Evolutionary conservation across 1,140 invertebrate genomes (phyloP), one percentile per base, ranked within the genome.

Genomic region (Hermatobates lingyangjiaoensis): DNA sequence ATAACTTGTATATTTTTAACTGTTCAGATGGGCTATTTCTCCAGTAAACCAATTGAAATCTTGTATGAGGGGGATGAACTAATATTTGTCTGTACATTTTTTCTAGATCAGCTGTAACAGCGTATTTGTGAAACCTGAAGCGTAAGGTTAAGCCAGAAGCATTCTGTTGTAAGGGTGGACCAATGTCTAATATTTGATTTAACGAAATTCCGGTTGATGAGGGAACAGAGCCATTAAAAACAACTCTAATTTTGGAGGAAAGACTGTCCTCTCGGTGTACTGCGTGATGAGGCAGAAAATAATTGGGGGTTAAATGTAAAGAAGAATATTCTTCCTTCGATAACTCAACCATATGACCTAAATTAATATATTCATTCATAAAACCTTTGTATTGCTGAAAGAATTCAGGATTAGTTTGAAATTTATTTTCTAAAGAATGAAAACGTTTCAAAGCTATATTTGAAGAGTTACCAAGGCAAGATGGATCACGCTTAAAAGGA

Each of bases 41-140:
- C 57, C 61, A 60, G 4, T 59, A 12, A 7, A 61, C 54, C 48
- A 54, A 42, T 45, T 57, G 53, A 27, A 57, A 54, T n/a, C 55
- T 21, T n/a, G 39, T 30, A 25, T 58, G 44, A 3, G 44, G 27
- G 27, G 26, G 14, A 45, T 51, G 34, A 20, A 58, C 34, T 15
- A 38, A 27, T 12, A 60, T 55, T 47, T 56, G 50, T 1, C 51
- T 5, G 26, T 54, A 60, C 50, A 58, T 56, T 48, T 57, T 51
- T 27, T 28, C 26, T 15, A 53, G 28, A 23, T 57, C 56, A 4
- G 28, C 45, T 15, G 27, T 27, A 39, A 58, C 1, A 1, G 54
- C 48, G 21, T 54, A 40, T 1, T 1, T 25, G 25, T 58, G 45
- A 4, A 15, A 24, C 20, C 55, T 21, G 34, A 57, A 58, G 2